Base-by-base conservation (phyloP, 2,113 vertebrate genomes). In the Vulpes ferrilata region DNA sequence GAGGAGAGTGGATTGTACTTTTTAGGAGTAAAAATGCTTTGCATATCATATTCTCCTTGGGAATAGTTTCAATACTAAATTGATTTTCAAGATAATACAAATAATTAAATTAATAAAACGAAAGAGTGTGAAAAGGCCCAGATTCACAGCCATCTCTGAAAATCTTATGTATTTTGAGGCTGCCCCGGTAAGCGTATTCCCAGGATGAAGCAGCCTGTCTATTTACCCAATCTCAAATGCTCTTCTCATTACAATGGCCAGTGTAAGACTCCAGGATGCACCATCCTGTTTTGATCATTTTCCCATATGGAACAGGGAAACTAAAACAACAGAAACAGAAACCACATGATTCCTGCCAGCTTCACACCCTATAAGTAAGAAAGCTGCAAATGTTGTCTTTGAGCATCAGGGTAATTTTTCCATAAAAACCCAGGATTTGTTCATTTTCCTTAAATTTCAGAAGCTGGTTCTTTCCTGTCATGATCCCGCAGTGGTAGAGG, bases 401-500 rank as follows among this genome's bases (percentile, higher is more conserved):
- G 3, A 87, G 23, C 55, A 62, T 65, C 59, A 1, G 67, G 74
- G 17, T n/a, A 94, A 81, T 0, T 38, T 87, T 83, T 55, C 32
- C 25, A 15, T 23, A 15, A 90, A 71, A 81, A 27, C 38, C 74
- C 55, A 59, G 35, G 25, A 43, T 73, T 78, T 30, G 12, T 55
- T 78, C 59, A 53, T 85, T 74, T 85, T 69, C 79, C 59, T 91
- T 90, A 93, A 48, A 74, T 6, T 38, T 85, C 82, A 87, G 62
- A 88, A 74, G 17, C 5, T 35, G 30, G 6, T 17, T 84, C 59
- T 53, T 84, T 53, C 51, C 85, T 27, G 2, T 32, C 9, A 1
- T 11, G 35, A 23, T 32, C 60, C 27, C 16, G 16, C 32, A 10
- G 51, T 7, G 25, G 11, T 23, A 22, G n/a, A 69, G 30, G 25